phyloP scores from a whole-genome alignment of 2,797 vertebrate genomes.

The Hapalemur alaotrensis region DNA sequence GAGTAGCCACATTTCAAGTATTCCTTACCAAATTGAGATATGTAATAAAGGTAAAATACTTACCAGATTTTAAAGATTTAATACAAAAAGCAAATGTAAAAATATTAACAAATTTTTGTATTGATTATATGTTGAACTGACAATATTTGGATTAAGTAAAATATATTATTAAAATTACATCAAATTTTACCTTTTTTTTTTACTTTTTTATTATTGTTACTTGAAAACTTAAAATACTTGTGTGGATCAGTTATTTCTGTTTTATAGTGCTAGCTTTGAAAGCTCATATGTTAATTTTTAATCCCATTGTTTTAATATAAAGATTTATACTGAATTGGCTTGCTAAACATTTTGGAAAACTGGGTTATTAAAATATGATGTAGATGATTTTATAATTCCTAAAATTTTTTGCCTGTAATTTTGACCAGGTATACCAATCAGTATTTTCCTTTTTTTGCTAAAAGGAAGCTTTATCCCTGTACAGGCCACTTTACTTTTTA shows the following conservation, averaged over 20 bases:
- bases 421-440: neutral
- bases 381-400: constrained; percentile 7
- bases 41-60: neutral
- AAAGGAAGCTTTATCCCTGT: neutral
- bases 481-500: neutral
- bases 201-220: neutral
- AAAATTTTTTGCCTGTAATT: neutral
- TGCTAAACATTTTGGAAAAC: constrained; percentile 21
- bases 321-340: neutral
- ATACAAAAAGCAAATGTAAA: neutral
- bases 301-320: neutral
- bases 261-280: neutral
- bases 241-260: neutral
- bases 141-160: neutral
- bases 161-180: neutral
- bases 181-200: neutral
- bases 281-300: constrained; percentile 14
- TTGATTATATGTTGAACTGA: neutral
- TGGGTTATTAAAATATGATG: neutral
- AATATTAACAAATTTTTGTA: neutral
- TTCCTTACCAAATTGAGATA: neutral
- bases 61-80: neutral
- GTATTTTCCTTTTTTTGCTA: neutral
- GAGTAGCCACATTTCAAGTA: neutral
- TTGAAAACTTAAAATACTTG: neutral